Evolutionary conservation across 2,888 invertebrate genomes (phyloP).

Genomic region (Philereme vetulata): DNA sequence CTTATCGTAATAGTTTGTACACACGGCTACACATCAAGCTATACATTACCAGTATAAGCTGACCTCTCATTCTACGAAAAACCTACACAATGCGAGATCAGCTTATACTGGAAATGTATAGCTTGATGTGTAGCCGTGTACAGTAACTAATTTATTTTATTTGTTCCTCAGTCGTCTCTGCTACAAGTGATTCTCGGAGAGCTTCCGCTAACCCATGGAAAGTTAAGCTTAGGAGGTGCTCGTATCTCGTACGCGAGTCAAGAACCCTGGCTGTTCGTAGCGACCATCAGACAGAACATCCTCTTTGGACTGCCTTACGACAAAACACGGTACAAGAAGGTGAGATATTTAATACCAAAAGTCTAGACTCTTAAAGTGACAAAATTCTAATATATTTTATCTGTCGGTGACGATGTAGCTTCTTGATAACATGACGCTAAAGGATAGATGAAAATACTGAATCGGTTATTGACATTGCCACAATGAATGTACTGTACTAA

Average conservation of each 20-base stretch:
- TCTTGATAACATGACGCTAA: background rate
- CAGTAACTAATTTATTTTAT: constrained; percentile 12
- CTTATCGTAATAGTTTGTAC: too few relatives aligned
- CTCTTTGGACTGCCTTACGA: constrained; percentile 88
- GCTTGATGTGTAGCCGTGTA: too few relatives aligned
- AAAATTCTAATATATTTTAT: background rate
- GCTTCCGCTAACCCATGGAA: constrained; percentile 85
- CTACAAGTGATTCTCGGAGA: constrained; percentile 89
- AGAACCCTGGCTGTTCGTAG: constrained; percentile 91
- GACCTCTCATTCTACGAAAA: too few relatives aligned
- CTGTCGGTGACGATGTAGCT: background rate
- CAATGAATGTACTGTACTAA: background rate
- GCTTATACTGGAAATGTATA: too few relatives aligned
- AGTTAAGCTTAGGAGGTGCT: constrained; percentile 84
- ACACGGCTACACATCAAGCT: too few relatives aligned
- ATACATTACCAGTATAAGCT: too few relatives aligned
- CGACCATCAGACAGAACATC: constrained; percentile 90
- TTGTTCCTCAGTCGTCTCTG: constrained; percentile 81
- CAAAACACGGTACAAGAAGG: constrained; percentile 77
- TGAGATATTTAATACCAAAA: constrained; percentile 38
- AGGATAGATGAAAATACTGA: background rate
- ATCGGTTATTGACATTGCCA: background rate
- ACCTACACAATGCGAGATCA: too few relatives aligned
- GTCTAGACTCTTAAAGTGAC: constrained; percentile 1
- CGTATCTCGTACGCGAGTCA: constrained; percentile 89